phyloP scores from a whole-genome alignment of 2,797 vertebrate species.

The Leptodactylus fallax region DNA sequence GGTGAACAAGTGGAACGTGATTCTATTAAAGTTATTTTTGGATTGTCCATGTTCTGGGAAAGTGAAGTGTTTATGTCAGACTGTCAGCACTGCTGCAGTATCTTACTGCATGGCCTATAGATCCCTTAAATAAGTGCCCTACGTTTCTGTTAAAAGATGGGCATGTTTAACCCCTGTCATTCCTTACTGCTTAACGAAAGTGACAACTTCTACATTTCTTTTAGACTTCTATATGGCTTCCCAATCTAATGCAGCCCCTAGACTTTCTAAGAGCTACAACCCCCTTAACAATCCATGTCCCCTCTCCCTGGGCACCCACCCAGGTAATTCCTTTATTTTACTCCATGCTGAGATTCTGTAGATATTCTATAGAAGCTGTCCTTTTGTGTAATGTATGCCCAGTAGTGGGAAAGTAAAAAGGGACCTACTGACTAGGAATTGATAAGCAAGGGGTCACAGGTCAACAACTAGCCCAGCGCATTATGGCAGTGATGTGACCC shows the following conservation, averaged over 20 bases:
- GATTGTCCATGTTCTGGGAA: slow-evolving; percentile 57
- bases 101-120: slow-evolving; percentile 6
- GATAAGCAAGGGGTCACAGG: no score
- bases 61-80: slow-evolving; percentile 59
- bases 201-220: not conserved
- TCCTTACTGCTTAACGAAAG: not conserved
- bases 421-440: no score
- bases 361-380: not conserved
- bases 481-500: no score
- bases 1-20: slow-evolving; percentile 29
- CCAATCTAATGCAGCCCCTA: not conserved
- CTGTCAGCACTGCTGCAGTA: slow-evolving; percentile 33
- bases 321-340: not conserved
- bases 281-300: not conserved
- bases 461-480: no score
- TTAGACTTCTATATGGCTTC: not conserved
- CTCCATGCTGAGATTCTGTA: no score
- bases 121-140: not conserved
- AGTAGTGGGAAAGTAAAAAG: no score
- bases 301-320: no score
- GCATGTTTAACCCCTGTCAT: not conserved
- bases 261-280: not conserved
- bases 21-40: slow-evolving; percentile 53
- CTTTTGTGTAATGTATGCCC: not conserved
- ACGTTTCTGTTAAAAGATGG: not conserved